Evolutionary conservation across 2,888 invertebrate species (phyloP), one percentile per base, ranked within the genome.

Genomic region (Melitaea athalia): DNA sequence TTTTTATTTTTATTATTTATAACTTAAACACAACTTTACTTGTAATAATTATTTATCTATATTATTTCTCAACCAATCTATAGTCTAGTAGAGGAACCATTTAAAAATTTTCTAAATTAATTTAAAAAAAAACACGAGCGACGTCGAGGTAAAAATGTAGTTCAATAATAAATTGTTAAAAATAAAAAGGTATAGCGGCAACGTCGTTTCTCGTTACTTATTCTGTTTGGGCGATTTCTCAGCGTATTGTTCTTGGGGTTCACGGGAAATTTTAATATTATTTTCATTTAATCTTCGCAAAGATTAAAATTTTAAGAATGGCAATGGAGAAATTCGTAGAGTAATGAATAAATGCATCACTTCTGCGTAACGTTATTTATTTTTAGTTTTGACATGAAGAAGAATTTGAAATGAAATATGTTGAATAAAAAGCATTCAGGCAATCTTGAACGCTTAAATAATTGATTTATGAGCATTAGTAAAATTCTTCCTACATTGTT

Each of bases 211-310:
- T 84, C 87, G 86, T 88, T 87, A 82, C 83, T 86, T 87, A 88
- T 90, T 89, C 88, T 82, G 82, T 88, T 86, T 88, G 84, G 83
- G 77, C 80, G 83, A 85, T 87, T 85, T 83, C 83, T 66, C 57
- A 42, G 57, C 57, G 57, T 42, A 57, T 57, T 57, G 57, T 57
- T 57, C 60, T 69, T 71, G 64, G 68, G 64, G 64, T 70, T 69
- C 74, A 74, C 75, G 55, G 43, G 59, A 57, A 49, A 33, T 61
- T 61, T 49, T 61, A 61, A 33, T 49, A 49, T 49, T 57, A 57
- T 57, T 57, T 57, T 57, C 57, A 57, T 57, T 57, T 57, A 57
- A 57, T 57, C 38, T 57, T 38, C 38, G 38, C 38, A 11, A 17
- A 57, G 38, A 57, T 57, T 57, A 57, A 57, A 57, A 38, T 38